Evolutionary conservation across 2,113 vertebrate species (phyloP).

Genomic region (Leuciscus idus): DNA sequence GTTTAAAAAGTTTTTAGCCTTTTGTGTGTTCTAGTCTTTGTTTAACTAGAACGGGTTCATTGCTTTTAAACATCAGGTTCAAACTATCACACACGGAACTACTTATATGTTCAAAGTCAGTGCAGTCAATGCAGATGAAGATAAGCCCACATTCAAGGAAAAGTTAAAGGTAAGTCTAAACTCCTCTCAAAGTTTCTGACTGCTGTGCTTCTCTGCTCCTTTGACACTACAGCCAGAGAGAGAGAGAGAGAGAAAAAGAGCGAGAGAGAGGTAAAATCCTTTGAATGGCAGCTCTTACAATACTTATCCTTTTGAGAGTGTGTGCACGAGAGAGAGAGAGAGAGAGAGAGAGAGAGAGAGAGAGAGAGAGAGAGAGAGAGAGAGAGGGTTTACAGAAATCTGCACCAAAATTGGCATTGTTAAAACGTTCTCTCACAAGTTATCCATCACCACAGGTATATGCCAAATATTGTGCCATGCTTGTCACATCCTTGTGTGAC

Average conservation of each 20-base stretch:
- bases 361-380: not conserved
- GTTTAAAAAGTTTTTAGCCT: not conserved
- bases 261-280: not conserved
- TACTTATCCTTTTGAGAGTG: not conserved
- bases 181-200: not conserved
- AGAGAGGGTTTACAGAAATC: not conserved
- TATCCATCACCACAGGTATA: not conserved
- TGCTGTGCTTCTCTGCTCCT: not conserved
- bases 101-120: not conserved
- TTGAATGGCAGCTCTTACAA: not conserved
- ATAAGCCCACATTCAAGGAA: not conserved
- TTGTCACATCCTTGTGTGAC: not conserved
- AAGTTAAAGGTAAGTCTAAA: not conserved
- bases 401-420: not conserved
- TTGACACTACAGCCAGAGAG: not conserved
- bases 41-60: not conserved
- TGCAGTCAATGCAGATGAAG: slow-evolving; percentile 2
- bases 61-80: not conserved
- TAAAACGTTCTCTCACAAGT: not conserved
- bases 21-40: not conserved
- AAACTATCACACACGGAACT: not conserved
- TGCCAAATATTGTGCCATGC: not conserved
- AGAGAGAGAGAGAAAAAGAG: not conserved
- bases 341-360: not conserved
- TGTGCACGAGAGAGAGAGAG: not conserved